phyloP scores from a whole-genome alignment of 1,140 invertebrate genomes.

The Potamilus streckersoni region DNA sequence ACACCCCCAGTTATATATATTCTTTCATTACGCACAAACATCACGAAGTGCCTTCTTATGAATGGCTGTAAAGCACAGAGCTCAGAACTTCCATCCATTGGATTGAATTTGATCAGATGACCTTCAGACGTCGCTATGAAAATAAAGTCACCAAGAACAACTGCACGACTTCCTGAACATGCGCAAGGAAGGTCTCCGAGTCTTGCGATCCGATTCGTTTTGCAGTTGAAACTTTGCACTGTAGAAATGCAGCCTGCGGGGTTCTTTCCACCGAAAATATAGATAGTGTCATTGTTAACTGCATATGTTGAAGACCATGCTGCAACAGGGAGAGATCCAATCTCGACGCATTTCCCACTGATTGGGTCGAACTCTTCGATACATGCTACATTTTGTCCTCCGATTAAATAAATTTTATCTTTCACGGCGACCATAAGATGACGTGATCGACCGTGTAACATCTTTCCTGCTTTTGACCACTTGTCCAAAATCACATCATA shows the following conservation, averaged over 20 bases:
- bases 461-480: conserved; percentile 23
- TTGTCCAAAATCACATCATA: conserved; percentile 23
- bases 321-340: conserved; percentile 8
- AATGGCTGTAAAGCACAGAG: conserved; percentile 24
- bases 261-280: conserved; percentile 27
- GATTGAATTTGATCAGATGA: conserved; percentile 27
- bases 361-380: conserved; percentile 25
- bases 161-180: conserved; percentile 15
- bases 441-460: conserved; percentile 19
- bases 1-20: conserved; percentile 27
- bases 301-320: conserved; percentile 6
- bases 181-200: conserved; percentile 16
- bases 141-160: conserved; percentile 10
- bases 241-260: conserved; percentile 8
- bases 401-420: conserved; percentile 6
- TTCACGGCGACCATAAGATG: conserved; percentile 19
- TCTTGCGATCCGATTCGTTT: not conserved
- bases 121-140: conserved; percentile 25
- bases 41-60: conserved; percentile 9
- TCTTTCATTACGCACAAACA: conserved; percentile 20
- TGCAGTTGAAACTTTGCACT: conserved; percentile 15
- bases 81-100: conserved; percentile 2
- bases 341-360: conserved; percentile 25
- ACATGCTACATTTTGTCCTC: conserved; percentile 17
- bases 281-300: conserved; percentile 18